phyloP scores from a whole-genome alignment of 2,888 invertebrate species.

The Phortica magna region DNA sequence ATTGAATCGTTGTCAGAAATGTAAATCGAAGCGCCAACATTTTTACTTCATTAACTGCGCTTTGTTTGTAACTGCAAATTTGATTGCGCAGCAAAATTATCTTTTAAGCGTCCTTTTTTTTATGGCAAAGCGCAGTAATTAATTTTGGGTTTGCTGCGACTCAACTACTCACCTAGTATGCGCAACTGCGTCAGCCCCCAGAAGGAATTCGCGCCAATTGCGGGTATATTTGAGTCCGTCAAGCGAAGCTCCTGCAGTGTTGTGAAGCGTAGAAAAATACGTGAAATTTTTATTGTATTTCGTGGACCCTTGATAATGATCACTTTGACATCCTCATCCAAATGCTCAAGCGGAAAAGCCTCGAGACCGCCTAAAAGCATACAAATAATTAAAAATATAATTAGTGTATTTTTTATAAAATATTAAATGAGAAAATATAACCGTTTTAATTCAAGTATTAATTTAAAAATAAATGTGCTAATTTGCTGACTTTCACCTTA shows the following conservation, averaged over 20 bases:
- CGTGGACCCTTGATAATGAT: slow-evolving; percentile 84
- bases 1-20: slow-evolving; percentile 51
- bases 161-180: slow-evolving; percentile 75
- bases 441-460: too few species aligned
- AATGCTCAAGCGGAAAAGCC: slow-evolving; percentile 82
- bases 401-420: neutral
- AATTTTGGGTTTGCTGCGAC: slow-evolving; percentile 33
- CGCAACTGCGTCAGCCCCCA: slow-evolving; percentile 85
- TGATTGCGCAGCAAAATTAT: too few species aligned
- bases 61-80: neutral
- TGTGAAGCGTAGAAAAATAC: slow-evolving; percentile 82
- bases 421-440: too few species aligned
- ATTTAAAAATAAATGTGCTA: too few species aligned
- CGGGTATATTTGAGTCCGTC: slow-evolving; percentile 85
- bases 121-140: neutral
- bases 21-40: neutral
- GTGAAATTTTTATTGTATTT: slow-evolving; percentile 85
- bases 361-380: slow-evolving; percentile 81
- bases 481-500: too few species aligned
- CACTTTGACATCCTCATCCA: slow-evolving; percentile 83
- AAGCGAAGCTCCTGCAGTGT: slow-evolving; percentile 86
- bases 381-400: slow-evolving; percentile 26
- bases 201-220: slow-evolving; percentile 88
- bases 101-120: neutral
- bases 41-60: neutral